Percentiles rank a stretch among this genome's conserved stretches.
These are phyloP conservation scores for Brachypodius melanocephalos DNA, from an alignment of 2,113 vertebrate genomes.

Conservation along the genomic window DNA sequence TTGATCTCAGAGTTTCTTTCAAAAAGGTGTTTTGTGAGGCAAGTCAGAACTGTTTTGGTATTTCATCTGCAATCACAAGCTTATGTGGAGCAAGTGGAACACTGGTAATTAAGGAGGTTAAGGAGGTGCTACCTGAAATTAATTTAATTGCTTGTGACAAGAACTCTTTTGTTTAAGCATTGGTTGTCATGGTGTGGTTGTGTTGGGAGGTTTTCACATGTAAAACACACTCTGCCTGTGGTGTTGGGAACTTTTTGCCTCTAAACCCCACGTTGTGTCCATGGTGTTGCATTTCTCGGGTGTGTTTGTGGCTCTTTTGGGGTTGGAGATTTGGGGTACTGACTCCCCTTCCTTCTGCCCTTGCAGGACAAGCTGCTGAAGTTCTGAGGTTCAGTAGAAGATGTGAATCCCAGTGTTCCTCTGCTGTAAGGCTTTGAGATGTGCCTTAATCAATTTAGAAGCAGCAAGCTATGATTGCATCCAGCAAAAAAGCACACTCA, in stretches of 20 bases:
- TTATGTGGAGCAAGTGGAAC: not conserved
- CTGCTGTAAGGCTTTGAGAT: not conserved
- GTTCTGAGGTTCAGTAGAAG: not conserved
- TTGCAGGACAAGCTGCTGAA: not conserved
- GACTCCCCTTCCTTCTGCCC: not conserved
- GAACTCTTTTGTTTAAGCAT: not conserved
- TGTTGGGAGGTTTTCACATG: not conserved
- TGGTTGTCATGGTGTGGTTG: not conserved
- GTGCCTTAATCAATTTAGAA: not conserved
- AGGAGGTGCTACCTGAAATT: not conserved
- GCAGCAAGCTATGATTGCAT: not conserved
- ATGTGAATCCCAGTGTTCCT: not conserved
- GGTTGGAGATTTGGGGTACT: not conserved
- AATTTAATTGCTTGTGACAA: not conserved
- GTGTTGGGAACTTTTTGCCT: not conserved
- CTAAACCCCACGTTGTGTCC: accelerated
- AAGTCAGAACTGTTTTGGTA: not conserved
- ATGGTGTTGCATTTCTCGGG: not conserved
- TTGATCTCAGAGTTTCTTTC: not conserved
- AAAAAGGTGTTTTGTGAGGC: not conserved
- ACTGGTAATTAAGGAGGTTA: not conserved
- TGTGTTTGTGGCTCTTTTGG: not conserved
- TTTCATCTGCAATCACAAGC: not conserved
- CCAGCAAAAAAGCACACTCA: not conserved
- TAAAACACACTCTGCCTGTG: not conserved